Evolutionary conservation across 2,113 vertebrate genomes (phyloP).

Genomic region (Motacilla alba): DNA sequence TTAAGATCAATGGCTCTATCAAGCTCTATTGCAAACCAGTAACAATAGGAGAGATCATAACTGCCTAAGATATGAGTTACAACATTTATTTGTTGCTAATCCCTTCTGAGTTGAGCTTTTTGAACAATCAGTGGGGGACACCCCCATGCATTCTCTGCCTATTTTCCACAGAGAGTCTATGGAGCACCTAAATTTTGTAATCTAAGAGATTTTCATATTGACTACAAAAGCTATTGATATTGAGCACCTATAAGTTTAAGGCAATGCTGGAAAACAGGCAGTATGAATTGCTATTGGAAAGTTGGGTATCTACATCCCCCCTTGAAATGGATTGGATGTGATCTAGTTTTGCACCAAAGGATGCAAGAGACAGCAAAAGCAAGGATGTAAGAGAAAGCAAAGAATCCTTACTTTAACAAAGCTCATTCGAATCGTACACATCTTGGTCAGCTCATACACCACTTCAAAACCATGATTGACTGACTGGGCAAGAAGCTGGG

Average conservation of each 20-base stretch:
- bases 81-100: background rate
- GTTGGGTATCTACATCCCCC: background rate
- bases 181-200: background rate
- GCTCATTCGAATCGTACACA: constrained; percentile 98
- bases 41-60: background rate
- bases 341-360: background rate
- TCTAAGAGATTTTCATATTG: background rate
- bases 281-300: background rate
- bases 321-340: background rate
- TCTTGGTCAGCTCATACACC: constrained; percentile 96
- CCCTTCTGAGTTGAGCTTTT: background rate
- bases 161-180: background rate
- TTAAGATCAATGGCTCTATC: background rate
- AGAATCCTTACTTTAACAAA: constrained; percentile 88
- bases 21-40: background rate
- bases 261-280: background rate
- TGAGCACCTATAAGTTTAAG: background rate
- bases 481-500: constrained; percentile 93
- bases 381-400: background rate
- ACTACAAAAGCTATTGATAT: background rate
- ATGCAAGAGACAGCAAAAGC: background rate
- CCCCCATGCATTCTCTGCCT: background rate
- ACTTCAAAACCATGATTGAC: constrained; percentile 97
- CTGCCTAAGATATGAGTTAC: background rate
- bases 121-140: background rate